Percentiles rank a stretch among this genome's conserved stretches.
Evolutionary conservation across 1,140 invertebrate species (phyloP).

Genomic region (Cotesia vestalis): DNA sequence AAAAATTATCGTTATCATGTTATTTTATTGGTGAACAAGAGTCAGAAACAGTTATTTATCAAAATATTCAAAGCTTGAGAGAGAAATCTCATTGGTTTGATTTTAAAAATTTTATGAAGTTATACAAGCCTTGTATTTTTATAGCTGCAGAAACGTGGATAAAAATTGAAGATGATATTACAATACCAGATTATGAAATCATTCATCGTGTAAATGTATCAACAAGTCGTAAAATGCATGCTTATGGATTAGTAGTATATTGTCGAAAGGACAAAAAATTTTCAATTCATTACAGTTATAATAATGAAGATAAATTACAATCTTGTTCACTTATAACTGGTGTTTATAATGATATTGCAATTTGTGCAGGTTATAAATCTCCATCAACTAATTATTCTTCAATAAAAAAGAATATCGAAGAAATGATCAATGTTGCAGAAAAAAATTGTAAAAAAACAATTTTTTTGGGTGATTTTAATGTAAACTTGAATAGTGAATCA

Average conservation of each 20-base stretch:
- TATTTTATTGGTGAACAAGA: not conserved
- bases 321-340: constrained; percentile 29
- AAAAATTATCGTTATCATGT: constrained; percentile 30
- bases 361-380: constrained; percentile 35
- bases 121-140: constrained; percentile 5
- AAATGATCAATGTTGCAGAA: not conserved
- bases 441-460: constrained; percentile 14
- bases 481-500: constrained; percentile 20
- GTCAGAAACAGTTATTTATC: constrained; percentile 29
- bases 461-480: constrained; percentile 34
- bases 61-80: constrained; percentile 28
- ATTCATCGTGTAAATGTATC: too few relatives aligned
- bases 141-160: too few relatives aligned
- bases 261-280: not conserved
- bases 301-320: constrained; percentile 23
- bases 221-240: too few relatives aligned
- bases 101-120: constrained; percentile 27
- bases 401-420: constrained; percentile 21
- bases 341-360: constrained; percentile 3
- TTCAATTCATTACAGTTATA: constrained; percentile 15
- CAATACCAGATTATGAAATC: too few relatives aligned
- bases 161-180: too few relatives aligned
- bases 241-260: too few relatives aligned
- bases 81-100: constrained; percentile 31
- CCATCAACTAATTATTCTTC: constrained; percentile 9